Evolutionary conservation across 2,797 vertebrate species (phyloP).

Genomic region (Rhincodon typus): DNA sequence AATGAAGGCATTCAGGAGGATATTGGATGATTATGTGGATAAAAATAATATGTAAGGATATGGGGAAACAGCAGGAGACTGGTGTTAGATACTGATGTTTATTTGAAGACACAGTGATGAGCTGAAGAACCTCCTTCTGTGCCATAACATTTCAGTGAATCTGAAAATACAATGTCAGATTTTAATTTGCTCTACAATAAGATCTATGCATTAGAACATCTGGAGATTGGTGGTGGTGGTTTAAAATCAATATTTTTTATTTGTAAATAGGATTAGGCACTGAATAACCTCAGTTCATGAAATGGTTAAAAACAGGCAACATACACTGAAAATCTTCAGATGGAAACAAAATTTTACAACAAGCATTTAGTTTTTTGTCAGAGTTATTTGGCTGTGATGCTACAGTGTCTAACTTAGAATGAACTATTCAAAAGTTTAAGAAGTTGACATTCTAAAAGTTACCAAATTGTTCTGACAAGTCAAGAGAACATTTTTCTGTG

Average conservation of each 20-base stretch:
- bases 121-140: too few species aligned
- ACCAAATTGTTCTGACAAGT: not conserved
- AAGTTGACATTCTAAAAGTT: not conserved
- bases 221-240: conserved; percentile 40
- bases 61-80: too few species aligned
- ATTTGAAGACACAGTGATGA: too few species aligned
- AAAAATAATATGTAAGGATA: too few species aligned
- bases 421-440: not conserved
- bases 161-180: conserved; percentile 73
- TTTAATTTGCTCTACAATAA: conserved; percentile 65
- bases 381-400: not conserved
- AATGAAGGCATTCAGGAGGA: too few species aligned
- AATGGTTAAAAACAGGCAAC: not conserved
- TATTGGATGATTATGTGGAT: too few species aligned
- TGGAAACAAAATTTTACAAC: not conserved
- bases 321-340: not conserved
- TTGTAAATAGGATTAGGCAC: too few species aligned
- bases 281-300: not conserved
- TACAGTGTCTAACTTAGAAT: not conserved
- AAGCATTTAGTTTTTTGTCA: not conserved
- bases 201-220: conserved; percentile 56
- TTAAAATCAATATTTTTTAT: not conserved
- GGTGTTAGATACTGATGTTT: too few species aligned
- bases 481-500: not conserved
- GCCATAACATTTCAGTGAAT: too few species aligned